A percentile compares a stretch with the other conserved stretches of the same genome.
Conservation (phyloP, 2,113 vertebrate species). For the Caranx melampygus region DNA sequence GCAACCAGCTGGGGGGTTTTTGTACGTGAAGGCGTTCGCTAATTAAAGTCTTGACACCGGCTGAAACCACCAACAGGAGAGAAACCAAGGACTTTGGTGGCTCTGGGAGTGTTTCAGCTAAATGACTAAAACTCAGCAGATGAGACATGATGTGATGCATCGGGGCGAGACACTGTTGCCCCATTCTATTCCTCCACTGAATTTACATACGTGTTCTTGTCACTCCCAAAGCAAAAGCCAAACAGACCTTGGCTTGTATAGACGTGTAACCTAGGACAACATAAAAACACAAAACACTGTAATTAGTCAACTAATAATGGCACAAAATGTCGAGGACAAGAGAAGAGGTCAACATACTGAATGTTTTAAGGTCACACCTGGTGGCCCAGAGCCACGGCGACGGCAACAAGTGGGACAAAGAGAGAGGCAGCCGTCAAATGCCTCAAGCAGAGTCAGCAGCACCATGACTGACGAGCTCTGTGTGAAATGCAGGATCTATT, state of each 20-base stretch:
- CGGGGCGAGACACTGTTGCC: background rate
- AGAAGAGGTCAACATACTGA: background rate
- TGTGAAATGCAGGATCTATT: background rate
- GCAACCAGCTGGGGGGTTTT: too few species aligned
- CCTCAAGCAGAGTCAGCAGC: background rate
- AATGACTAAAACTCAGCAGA: background rate
- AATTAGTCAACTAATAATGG: background rate
- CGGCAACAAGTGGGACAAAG: background rate
- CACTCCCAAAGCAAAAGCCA: background rate
- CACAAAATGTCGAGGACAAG: background rate
- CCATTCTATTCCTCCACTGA: background rate
- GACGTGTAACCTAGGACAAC: too few species aligned
- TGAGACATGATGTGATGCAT: background rate
- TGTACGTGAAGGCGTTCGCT: background rate
- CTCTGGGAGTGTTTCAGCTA: too few species aligned
- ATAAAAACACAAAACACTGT: too few species aligned
- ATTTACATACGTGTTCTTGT: background rate
- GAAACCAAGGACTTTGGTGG: background rate
- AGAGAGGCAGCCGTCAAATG: background rate
- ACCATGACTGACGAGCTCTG: too few species aligned
- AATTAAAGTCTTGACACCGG: background rate
- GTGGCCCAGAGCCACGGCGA: background rate
- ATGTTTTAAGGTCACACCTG: background rate
- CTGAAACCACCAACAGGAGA: background rate
- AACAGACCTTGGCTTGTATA: too few species aligned